Evolutionary conservation across 2,797 vertebrate genomes (phyloP), one percentile per base, ranked within the genome.

Genomic region (Gastrophryne carolinensis): DNA sequence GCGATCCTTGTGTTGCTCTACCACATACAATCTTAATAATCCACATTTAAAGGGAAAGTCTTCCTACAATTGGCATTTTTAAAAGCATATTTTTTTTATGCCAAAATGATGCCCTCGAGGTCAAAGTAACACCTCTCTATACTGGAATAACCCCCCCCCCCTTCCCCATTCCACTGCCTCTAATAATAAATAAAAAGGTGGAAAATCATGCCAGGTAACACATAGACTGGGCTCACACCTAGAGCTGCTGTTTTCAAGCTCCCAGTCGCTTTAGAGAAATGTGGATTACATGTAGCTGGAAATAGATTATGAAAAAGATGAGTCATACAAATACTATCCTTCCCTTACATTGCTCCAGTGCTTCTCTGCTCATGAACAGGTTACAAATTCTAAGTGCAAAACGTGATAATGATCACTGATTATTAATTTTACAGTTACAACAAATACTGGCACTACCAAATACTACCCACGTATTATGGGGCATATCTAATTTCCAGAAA

Each of bases 331-430:
- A 56, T 76, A 44, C 66, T 58, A 63, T 61, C 49, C 57, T 47
- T 69, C 66, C 64, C 19, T 47, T 76, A 70, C 54, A 76, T 76
- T 70, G 66, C 74, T 75, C 67, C 63, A 75, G 27, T 58, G 53
- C 53, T 32, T 70, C 49, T 47, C 57, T 70, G 56, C n/a, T 50
- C 66, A 47, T 75, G 62, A 62, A 61, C 49, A 32, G 24, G 32
- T 62, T 76, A 69, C 63, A 62, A 75, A 19, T 53, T 44, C 24
- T 41, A 53, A 37, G 54, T 62, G 29, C 49, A 56, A 54, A 70
- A 66, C 44, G 29, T 76, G 63, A 24, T 49, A 69, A 70, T 53
- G 47, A 34, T 17, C 54, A 69, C 44, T 44, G 35, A 61, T 69
- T 70, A 61, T 32, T 69, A 32, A 9, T 30, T 73, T 44, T 63